Percentiles rank a stretch among this genome's conserved stretches.
phyloP scores from a whole-genome alignment of 2,113 vertebrate genomes.

The Tretioscincus oriximinensis region DNA sequence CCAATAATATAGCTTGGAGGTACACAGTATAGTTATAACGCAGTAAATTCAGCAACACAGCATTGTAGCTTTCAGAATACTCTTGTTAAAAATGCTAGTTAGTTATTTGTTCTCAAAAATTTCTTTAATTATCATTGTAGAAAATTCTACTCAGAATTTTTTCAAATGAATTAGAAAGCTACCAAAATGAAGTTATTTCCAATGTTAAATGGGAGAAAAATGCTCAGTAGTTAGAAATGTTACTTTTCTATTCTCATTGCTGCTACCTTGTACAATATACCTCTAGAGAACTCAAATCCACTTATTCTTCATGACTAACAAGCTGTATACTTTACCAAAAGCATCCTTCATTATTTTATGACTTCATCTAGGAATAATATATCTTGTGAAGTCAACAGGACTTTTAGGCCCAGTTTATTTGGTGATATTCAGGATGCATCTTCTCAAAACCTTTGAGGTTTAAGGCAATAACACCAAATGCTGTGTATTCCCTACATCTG shows the following conservation, averaged over 20 bases:
- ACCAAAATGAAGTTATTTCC: slow-evolving; percentile 54
- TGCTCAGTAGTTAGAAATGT: slow-evolving; percentile 55
- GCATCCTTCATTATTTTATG: slow-evolving; percentile 62
- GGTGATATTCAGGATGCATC: neutral
- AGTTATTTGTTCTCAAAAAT: slow-evolving; percentile 46
- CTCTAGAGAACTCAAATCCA: slow-evolving; percentile 53
- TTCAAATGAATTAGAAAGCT: slow-evolving; percentile 48
- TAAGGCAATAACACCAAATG: too few species aligned
- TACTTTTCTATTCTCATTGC: slow-evolving; percentile 59
- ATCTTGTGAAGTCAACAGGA: slow-evolving; percentile 49
- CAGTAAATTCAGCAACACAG: slow-evolving; percentile 11
- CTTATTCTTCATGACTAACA: slow-evolving; percentile 62
- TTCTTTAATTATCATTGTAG: slow-evolving; percentile 46
- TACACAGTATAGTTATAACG: slow-evolving; percentile 6
- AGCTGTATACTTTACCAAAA: slow-evolving; percentile 66
- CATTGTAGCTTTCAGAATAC: slow-evolving; percentile 8
- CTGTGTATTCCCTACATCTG: too few species aligned
- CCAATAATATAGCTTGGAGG: slow-evolving; percentile 17
- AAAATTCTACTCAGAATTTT: slow-evolving; percentile 40
- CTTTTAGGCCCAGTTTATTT: neutral
- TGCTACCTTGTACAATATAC: slow-evolving; percentile 41
- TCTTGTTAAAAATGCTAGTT: neutral
- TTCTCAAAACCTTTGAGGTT: too few species aligned
- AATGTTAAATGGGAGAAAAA: slow-evolving; percentile 36
- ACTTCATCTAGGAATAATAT: slow-evolving; percentile 44